Base-by-base conservation (phyloP, 1,140 invertebrate genomes). In the Aleiodes sp. region DNA sequence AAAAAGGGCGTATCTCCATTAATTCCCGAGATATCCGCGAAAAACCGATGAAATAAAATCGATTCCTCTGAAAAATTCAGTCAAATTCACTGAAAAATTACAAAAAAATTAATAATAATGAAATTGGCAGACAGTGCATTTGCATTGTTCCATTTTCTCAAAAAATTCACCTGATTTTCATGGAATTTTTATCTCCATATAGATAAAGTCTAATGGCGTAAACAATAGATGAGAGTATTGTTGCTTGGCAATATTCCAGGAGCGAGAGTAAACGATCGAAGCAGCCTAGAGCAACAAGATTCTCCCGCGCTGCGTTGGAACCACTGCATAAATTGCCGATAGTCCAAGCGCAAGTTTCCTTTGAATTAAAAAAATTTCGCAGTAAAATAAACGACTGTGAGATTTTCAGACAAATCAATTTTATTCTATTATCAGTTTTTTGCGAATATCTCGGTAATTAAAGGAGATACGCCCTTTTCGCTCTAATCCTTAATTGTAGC, bases 281-380 rank as follows among this genome's bases (percentile, higher is more conserved):
- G 12, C 78, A 82, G 21, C 74, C 75, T 70, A 85, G 83, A 7
- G 80, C 76, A 31, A 80, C 73, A n/a, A 86, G 39, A 63, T 78
- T 75, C 59, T 73, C 70, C 35, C 83, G 80, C 4, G 78, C 73
- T 26, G 77, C 79, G 7, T 65, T 14, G 31, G 75, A 81, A 31
- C 76, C 79, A 21, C 63, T 70, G 26, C 75, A 65, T 10, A 85
- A 76, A 73, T 86, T 86, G 70, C 84, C 84, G 24, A 86, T 80
- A 28, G 83, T 84, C 83, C 82, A 84, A 29, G 75, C 66, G 60
- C 80, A 83, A n/a, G 77, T 61, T 76, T 85, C 83, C 83, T 84
- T 57, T 16, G 56, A 74, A 43, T 43, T 46, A 39, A 61, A 35
- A 21, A 28, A 24, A 33, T 12, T n/a, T n/a, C n/a, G n/a, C n/a